A percentile compares a stretch with the other conserved stretches of the same genome.
Evolutionary conservation across 2,113 vertebrate species (phyloP).

Genomic region (Anser brachyrhynchus): DNA sequence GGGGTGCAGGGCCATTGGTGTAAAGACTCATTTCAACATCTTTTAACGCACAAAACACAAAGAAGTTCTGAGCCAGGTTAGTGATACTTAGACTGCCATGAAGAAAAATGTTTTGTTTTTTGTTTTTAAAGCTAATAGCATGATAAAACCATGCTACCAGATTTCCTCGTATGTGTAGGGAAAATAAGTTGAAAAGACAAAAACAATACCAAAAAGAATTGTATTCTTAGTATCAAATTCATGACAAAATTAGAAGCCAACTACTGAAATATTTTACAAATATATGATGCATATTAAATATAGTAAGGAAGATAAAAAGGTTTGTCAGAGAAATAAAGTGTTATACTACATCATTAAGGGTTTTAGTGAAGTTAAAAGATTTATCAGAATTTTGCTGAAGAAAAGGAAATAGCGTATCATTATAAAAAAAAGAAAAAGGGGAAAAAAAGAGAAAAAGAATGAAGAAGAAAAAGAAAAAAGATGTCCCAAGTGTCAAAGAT

Average conservation of each 20-base stretch:
- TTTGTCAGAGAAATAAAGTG: slow-evolving; percentile 23
- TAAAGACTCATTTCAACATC: background rate
- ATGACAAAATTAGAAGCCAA: background rate
- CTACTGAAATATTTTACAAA: background rate
- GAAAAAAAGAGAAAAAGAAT: background rate
- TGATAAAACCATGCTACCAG: background rate
- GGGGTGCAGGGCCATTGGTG: background rate
- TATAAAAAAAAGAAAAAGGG: background rate
- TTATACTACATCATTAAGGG: background rate
- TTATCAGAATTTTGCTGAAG: slow-evolving; percentile 24
- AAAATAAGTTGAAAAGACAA: background rate
- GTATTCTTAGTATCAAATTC: background rate
- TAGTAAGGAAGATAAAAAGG: background rate
- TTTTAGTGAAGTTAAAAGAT: slow-evolving; percentile 60
- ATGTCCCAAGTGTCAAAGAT: background rate
- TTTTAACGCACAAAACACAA: background rate
- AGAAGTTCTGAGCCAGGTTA: background rate
- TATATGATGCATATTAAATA: background rate
- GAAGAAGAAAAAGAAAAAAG: background rate
- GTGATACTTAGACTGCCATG: background rate
- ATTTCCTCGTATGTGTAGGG: background rate
- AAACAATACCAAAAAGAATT: background rate
- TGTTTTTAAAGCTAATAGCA: background rate
- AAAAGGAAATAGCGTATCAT: background rate
- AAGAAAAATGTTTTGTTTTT: background rate